These are phyloP conservation scores for Seira ritae DNA, from an alignment of 2,888 invertebrate species.

Conservation along the genomic window DNA sequence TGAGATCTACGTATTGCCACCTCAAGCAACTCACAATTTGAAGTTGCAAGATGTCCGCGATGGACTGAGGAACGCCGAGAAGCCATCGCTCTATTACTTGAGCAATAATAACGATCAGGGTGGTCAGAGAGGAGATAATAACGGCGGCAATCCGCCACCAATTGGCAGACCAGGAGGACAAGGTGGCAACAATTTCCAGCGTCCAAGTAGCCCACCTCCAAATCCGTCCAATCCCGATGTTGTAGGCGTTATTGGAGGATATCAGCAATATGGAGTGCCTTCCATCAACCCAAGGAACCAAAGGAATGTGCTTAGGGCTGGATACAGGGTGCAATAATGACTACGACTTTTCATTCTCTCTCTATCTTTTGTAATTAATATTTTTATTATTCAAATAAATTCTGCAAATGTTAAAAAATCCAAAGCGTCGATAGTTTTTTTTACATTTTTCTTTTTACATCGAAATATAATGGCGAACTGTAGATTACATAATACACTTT, in stretches of 20 bases:
- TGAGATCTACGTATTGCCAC: slow-evolving; percentile 59
- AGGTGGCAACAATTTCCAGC: not conserved
- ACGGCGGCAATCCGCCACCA: not conserved
- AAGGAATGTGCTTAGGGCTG: slow-evolving; percentile 22
- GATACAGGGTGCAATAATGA: slow-evolving; percentile 15
- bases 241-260: slow-evolving; percentile 1
- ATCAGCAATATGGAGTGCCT: slow-evolving; percentile 19
- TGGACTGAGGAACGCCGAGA: not conserved
- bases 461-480: not conserved
- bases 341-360: not conserved
- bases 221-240: not conserved
- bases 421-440: not conserved
- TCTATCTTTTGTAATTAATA: not conserved
- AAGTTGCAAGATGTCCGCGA: slow-evolving; percentile 24
- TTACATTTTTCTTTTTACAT: slow-evolving; percentile 21
- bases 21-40: slow-evolving; percentile 36
- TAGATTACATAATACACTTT: slow-evolving; percentile 6
- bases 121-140: not conserved
- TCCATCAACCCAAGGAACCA: slow-evolving; percentile 34
- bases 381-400: slow-evolving; percentile 5
- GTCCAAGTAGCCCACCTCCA: slow-evolving; percentile 32
- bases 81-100: slow-evolving; percentile 45
- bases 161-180: not conserved
- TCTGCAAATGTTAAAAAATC: not conserved
- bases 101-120: not conserved